These are phyloP conservation scores for Chalcis sispes DNA, from an alignment of 2,888 invertebrate species.

Conservation along the genomic window DNA sequence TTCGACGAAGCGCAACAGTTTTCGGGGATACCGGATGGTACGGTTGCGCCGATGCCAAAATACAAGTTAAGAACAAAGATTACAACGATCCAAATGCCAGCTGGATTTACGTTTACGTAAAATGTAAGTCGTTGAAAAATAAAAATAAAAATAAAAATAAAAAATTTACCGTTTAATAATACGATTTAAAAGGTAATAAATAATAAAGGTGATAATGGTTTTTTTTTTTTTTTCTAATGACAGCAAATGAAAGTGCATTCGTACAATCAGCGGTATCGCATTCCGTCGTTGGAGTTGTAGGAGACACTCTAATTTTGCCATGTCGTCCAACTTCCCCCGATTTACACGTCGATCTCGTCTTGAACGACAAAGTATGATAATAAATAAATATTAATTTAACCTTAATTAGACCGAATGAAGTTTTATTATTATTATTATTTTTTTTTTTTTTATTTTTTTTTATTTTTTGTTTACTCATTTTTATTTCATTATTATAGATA, in stretches of 20 bases:
- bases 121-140: slow-evolving; percentile 64
- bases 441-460: too few species aligned
- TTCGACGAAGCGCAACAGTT: slow-evolving; percentile 55
- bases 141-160: neutral
- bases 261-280: slow-evolving; percentile 62
- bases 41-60: slow-evolving; percentile 65
- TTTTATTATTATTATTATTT: too few species aligned
- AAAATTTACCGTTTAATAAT: neutral
- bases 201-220: slow-evolving; percentile 2
- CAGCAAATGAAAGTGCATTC: slow-evolving; percentile 77
- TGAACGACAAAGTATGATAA: slow-evolving; percentile 48
- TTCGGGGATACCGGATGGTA: slow-evolving; percentile 72
- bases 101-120: slow-evolving; percentile 71
- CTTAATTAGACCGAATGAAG: too few species aligned
- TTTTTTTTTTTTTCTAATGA: slow-evolving; percentile 61
- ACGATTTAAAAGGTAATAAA: slow-evolving; percentile 6
- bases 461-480: too few species aligned
- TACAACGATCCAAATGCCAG: slow-evolving; percentile 58
- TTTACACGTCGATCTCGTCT: slow-evolving; percentile 74
- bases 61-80: slow-evolving; percentile 44
- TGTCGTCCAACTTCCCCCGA: slow-evolving; percentile 82
- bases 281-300: slow-evolving; percentile 49
- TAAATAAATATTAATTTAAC: neutral
- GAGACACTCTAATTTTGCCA: slow-evolving; percentile 77
- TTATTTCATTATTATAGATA: neutral